Evolutionary conservation across 2,797 vertebrate species (phyloP).

Genomic region (Falco rusticolus): DNA sequence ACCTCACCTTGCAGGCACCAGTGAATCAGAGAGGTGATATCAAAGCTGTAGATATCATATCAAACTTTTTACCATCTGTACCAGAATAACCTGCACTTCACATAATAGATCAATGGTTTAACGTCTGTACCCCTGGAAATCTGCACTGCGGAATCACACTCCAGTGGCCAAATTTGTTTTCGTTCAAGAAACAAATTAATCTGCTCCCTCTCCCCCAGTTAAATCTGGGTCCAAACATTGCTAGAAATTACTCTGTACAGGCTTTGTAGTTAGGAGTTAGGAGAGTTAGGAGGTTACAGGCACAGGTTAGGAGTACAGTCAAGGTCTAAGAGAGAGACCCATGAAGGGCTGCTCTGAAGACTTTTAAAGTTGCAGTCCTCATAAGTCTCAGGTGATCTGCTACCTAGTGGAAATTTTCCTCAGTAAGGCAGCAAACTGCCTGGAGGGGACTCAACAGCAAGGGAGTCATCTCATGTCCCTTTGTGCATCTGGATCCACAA

Average conservation of each 20-base stretch:
- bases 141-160: background rate
- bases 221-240: background rate
- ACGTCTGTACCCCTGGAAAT: background rate
- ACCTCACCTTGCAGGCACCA: background rate
- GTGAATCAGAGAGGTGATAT: background rate
- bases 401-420: background rate
- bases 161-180: background rate
- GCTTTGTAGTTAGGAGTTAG: background rate
- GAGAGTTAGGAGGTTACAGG: background rate
- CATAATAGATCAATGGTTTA: background rate
- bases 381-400: background rate
- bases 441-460: background rate
- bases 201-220: accelerated
- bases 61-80: background rate
- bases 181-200: background rate
- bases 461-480: background rate
- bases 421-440: background rate
- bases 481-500: background rate
- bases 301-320: background rate
- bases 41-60: background rate
- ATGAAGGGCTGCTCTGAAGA: background rate
- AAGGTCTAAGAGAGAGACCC: background rate
- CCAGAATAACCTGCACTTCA: background rate
- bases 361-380: background rate
- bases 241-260: background rate